Evolutionary conservation across 2,888 invertebrate species (phyloP).

Genomic region (Ferrisia virgata): DNA sequence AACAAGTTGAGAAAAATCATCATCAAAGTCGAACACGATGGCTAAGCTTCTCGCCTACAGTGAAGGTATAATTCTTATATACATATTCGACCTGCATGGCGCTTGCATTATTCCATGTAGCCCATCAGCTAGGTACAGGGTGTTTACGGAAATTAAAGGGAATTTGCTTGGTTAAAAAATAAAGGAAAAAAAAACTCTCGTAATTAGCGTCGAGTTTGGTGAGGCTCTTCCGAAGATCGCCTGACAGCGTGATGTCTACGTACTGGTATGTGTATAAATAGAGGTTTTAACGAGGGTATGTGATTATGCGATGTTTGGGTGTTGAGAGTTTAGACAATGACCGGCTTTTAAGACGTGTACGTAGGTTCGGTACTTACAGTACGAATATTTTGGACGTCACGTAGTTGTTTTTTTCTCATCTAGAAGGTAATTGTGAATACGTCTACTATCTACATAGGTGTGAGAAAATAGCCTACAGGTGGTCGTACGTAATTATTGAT

Average conservation of each 20-base stretch:
- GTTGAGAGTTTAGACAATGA: neutral
- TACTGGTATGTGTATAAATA: neutral
- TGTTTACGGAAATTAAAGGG: neutral
- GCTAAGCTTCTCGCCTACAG: neutral
- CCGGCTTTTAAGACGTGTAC: neutral
- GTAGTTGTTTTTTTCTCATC: neutral
- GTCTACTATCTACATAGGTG: neutral
- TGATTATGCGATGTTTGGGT: slow-evolving; percentile 1
- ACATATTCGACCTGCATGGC: neutral
- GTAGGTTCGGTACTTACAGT: too few relatives aligned
- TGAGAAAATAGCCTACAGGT: neutral
- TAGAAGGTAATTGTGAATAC: neutral
- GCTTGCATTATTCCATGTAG: neutral
- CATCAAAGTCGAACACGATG: neutral
- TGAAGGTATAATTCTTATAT: neutral
- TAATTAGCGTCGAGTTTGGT: neutral
- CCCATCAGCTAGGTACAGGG: too few relatives aligned
- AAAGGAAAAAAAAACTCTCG: neutral
- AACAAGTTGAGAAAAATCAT: neutral
- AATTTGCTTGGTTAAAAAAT: too few relatives aligned
- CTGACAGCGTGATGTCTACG: neutral
- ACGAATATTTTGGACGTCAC: neutral
- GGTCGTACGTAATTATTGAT: neutral
- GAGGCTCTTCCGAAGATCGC: neutral
- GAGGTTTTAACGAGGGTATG: slow-evolving; percentile 4